Conservation (phyloP, 2,113 vertebrate species). For the Haliaeetus leucogaster region DNA sequence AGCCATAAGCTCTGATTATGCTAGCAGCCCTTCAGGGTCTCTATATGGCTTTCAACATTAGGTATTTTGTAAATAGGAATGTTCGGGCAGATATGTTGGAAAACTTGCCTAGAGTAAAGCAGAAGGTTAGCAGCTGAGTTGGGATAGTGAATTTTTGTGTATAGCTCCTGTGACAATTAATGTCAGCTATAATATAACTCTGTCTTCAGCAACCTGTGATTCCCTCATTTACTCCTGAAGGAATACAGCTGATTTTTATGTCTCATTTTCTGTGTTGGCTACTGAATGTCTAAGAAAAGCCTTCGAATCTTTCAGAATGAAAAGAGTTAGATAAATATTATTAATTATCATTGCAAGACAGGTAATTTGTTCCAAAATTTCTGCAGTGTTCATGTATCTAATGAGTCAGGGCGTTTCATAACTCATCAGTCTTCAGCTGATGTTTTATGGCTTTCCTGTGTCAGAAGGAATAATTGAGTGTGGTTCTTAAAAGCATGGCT, state of each 20-base stretch:
- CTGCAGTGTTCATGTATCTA: neutral
- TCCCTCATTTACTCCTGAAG: neutral
- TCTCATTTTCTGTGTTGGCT: neutral
- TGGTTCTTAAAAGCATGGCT: neutral
- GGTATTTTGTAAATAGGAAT: neutral
- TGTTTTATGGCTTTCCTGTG: neutral
- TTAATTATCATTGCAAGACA: constrained; percentile 4
- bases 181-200: neutral
- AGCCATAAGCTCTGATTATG: neutral
- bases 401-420: constrained; percentile 22
- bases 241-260: neutral
- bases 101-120: constrained; percentile 2
- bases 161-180: neutral
- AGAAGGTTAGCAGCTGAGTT: neutral
- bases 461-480: neutral
- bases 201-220: neutral
- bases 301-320: neutral
- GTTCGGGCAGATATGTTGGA: neutral
- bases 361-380: constrained; percentile 15
- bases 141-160: neutral
- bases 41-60: neutral
- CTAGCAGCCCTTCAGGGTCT: neutral
- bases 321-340: neutral
- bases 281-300: neutral
- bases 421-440: constrained; percentile 1